These are phyloP conservation scores for Conistra vaccinii DNA, from an alignment of 2,888 invertebrate species.

Conservation along the genomic window DNA sequence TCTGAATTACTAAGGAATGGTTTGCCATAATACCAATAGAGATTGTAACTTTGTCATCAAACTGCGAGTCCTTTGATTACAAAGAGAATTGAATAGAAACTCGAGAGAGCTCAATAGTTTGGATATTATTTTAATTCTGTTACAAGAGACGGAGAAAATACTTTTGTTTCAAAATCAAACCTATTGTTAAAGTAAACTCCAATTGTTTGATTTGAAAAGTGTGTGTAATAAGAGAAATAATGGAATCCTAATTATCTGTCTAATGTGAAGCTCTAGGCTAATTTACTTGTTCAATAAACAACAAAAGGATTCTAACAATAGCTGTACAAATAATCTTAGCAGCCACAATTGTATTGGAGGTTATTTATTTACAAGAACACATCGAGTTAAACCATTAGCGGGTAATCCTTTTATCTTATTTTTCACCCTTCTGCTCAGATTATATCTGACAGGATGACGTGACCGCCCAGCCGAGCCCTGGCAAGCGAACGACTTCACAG, in stretches of 20 bases:
- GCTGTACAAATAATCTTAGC: slow-evolving; percentile 35
- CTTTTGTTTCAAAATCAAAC: slow-evolving; percentile 23
- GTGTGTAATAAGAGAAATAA: slow-evolving; percentile 1
- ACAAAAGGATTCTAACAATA: slow-evolving; percentile 44
- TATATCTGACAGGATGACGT: slow-evolving; percentile 67
- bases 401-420: slow-evolving; percentile 67
- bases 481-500: slow-evolving; percentile 68
- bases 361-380: slow-evolving; percentile 48
- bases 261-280: slow-evolving; percentile 9
- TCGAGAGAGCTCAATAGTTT: slow-evolving; percentile 32
- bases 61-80: slow-evolving; percentile 47
- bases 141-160: slow-evolving; percentile 26
- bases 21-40: slow-evolving; percentile 42
- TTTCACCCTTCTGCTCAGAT: slow-evolving; percentile 70
- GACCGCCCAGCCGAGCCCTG: slow-evolving; percentile 61
- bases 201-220: slow-evolving; percentile 15
- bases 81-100: slow-evolving; percentile 52
- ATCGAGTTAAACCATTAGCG: slow-evolving; percentile 57
- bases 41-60: slow-evolving; percentile 49
- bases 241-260: slow-evolving; percentile 25
- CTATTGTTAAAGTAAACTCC: slow-evolving; percentile 4
- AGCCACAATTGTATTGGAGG: slow-evolving; percentile 30
- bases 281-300: slow-evolving; percentile 23
- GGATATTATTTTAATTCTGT: slow-evolving; percentile 43
- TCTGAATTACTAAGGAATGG: slow-evolving; percentile 20